These are phyloP conservation scores for Crotophaga sulcirostris DNA, from an alignment of 2,113 vertebrate species.

Conservation along the genomic window DNA sequence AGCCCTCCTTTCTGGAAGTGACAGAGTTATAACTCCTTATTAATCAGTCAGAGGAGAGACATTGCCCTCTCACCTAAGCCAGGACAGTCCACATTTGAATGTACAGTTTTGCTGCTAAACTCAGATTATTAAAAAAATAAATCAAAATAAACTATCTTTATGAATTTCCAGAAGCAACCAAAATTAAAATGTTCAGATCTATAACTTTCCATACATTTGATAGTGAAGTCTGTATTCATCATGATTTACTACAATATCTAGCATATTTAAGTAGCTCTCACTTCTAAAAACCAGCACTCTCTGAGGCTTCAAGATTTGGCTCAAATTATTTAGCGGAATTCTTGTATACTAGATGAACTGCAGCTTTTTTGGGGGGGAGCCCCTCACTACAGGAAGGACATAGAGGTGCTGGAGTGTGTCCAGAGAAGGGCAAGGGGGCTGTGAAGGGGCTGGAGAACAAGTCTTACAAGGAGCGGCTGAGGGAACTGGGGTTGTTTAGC, in stretches of 20 bases:
- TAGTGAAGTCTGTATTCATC: background rate
- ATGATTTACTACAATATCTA: background rate
- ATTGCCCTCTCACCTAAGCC: background rate
- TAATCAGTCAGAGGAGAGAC: background rate
- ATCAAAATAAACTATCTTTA: background rate
- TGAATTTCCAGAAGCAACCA: background rate
- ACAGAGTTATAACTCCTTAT: background rate
- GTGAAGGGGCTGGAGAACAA: too few species aligned
- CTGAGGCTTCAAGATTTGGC: background rate
- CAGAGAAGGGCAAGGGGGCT: too few species aligned
- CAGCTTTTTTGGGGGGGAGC: background rate
- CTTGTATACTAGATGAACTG: background rate
- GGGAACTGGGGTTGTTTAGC: too few species aligned
- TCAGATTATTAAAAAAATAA: background rate
- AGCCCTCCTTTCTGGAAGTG: background rate
- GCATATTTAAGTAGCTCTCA: background rate
- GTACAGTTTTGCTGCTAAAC: background rate
- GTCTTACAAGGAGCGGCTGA: too few species aligned
- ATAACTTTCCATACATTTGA: background rate
- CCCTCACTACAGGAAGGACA: too few species aligned
- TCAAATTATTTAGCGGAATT: background rate
- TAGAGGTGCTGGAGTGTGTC: too few species aligned
- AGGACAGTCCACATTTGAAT: background rate
- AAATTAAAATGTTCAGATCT: background rate
- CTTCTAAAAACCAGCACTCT: background rate